These are phyloP conservation scores for Aplocera efformata DNA, from an alignment of 2,888 invertebrate species.

Conservation along the genomic window DNA sequence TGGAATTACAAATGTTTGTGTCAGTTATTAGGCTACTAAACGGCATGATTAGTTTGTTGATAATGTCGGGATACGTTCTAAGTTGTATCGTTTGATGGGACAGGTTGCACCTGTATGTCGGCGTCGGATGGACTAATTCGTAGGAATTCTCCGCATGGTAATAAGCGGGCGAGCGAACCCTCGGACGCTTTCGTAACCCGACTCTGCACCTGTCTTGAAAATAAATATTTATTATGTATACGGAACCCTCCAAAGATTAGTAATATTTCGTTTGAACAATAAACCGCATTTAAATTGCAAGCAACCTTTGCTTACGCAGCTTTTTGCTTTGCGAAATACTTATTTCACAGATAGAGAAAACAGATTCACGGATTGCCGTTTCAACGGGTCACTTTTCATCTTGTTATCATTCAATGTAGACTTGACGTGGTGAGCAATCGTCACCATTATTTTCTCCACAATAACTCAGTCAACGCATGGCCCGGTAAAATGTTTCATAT, in stretches of 20 bases:
- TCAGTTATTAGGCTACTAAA: constrained; percentile 51
- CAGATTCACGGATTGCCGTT: too few relatives aligned
- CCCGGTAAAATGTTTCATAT: too few relatives aligned
- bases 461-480: too few relatives aligned
- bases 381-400: too few relatives aligned
- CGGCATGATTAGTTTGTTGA: constrained; percentile 56
- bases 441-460: too few relatives aligned
- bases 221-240: constrained; percentile 75
- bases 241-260: constrained; percentile 67
- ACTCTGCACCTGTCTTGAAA: constrained; percentile 72
- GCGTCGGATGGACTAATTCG: constrained; percentile 54
- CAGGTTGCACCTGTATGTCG: constrained; percentile 57
- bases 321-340: background rate
- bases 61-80: constrained; percentile 58
- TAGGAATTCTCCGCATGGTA: constrained; percentile 67
- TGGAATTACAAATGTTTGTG: constrained; percentile 41
- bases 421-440: too few relatives aligned
- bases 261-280: constrained; percentile 60
- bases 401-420: too few relatives aligned
- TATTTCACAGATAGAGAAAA: too few relatives aligned
- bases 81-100: constrained; percentile 51
- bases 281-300: constrained; percentile 64
- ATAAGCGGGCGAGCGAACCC: constrained; percentile 42
- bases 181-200: constrained; percentile 56
- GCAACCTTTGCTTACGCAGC: too few relatives aligned